Percentiles rank a stretch among this genome's conserved stretches.
Evolutionary conservation across 2,888 invertebrate species (phyloP).

Genomic region (Platerodrilus igneus): DNA sequence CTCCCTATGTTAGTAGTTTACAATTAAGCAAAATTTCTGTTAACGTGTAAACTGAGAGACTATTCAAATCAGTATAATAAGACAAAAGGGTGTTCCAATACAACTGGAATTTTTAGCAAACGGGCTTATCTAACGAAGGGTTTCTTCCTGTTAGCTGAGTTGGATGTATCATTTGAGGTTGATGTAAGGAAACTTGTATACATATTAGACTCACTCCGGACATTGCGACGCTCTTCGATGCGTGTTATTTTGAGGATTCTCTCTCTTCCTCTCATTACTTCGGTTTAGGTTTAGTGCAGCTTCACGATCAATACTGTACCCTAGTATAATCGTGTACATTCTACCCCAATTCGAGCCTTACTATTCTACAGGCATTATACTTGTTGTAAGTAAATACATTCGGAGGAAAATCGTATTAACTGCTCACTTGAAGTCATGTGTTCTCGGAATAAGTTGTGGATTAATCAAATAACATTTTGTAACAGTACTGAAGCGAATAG

Average conservation of each 20-base stretch:
- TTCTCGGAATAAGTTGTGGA: too few relatives aligned
- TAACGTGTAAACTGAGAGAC: too few relatives aligned
- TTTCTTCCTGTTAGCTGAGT: constrained; percentile 14
- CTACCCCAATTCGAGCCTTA: constrained; percentile 22
- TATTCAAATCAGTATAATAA: too few relatives aligned
- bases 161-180: constrained; percentile 4
- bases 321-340: constrained; percentile 26
- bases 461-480: too few relatives aligned
- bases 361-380: constrained; percentile 19
- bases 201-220: constrained; percentile 12
- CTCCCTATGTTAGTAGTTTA: too few relatives aligned
- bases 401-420: too few relatives aligned
- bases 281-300: constrained; percentile 24
- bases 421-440: too few relatives aligned
- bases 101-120: constrained; percentile 9
- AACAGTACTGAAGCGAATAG: too few relatives aligned
- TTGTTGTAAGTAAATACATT: constrained; percentile 7
- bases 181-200: constrained; percentile 11
- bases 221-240: constrained; percentile 18
- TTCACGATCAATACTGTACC: constrained; percentile 29
- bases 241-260: constrained; percentile 25
- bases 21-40: too few relatives aligned
- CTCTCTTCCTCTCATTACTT: too few relatives aligned
- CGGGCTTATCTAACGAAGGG: constrained; percentile 13
- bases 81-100: too few relatives aligned